Conservation (phyloP, 2,113 vertebrate species). For the Chascanopsetta lugubris region DNA sequence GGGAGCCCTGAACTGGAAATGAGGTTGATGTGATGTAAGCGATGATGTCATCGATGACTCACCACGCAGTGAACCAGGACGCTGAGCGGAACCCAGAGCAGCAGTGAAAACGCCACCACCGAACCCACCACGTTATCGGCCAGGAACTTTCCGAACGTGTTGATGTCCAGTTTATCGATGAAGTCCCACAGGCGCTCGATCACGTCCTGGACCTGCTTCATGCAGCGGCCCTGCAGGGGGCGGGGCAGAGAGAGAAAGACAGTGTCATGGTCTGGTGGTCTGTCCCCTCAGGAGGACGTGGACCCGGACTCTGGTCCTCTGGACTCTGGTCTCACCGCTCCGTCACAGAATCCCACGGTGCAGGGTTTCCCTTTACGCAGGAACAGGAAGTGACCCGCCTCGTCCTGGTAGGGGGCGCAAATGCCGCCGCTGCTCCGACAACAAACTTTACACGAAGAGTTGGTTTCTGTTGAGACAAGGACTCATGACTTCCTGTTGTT, state of each 20-base stretch:
- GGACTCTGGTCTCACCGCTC: conserved; percentile 79
- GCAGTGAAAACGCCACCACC: conserved; percentile 92
- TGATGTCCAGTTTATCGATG: conserved; percentile 96
- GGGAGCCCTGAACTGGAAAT: too few species aligned
- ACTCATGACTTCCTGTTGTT: background rate
- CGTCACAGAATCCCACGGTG: conserved; percentile 95
- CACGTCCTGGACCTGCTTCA: conserved; percentile 96
- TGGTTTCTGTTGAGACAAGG: conserved; percentile 79
- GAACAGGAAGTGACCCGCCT: conserved; percentile 77
- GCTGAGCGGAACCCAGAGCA: conserved; percentile 96
- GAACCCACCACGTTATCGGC: conserved; percentile 97
- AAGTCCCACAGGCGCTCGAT: conserved; percentile 98
- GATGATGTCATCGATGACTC: conserved; percentile 66
- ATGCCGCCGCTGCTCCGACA: conserved; percentile 80
- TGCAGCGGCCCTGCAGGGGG: conserved; percentile 89
- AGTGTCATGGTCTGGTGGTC: too few species aligned
- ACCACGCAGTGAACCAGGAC: conserved; percentile 97
- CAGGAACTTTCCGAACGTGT: conserved; percentile 93
- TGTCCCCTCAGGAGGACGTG: too few species aligned
- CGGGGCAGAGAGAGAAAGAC: too few species aligned
- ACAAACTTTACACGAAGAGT: conserved; percentile 93
- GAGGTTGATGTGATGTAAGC: too few species aligned
- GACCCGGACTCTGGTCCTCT: too few species aligned
- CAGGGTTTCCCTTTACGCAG: conserved; percentile 96
- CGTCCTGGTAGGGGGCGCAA: conserved; percentile 81